Conservation (phyloP, 2,797 vertebrate genomes). For the Sphenodon punctatus region DNA sequence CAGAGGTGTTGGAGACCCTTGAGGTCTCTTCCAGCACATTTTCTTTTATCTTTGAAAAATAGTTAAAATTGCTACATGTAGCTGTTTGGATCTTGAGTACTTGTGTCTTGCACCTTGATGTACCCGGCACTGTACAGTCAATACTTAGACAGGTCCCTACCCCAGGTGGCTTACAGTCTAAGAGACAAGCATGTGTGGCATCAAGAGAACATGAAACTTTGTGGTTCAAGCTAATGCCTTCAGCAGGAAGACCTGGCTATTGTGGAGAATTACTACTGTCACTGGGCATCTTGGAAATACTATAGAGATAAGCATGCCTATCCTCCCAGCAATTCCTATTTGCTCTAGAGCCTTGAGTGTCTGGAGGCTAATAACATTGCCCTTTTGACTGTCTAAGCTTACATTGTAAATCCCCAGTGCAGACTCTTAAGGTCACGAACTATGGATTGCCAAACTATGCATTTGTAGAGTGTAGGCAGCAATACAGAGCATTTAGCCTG, state of each 20-base stretch:
- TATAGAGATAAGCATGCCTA: neutral
- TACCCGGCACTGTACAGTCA: too few species aligned
- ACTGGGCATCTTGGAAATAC: neutral
- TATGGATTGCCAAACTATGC: neutral
- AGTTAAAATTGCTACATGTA: neutral
- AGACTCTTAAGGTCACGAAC: neutral
- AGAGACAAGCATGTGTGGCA: too few species aligned
- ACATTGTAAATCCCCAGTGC: neutral
- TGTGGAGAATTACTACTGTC: neutral
- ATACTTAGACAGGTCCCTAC: too few species aligned
- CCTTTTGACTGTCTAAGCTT: neutral
- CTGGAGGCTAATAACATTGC: neutral
- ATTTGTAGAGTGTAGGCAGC: neutral
- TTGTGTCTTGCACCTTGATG: neutral
- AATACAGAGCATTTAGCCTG: neutral
- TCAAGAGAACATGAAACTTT: too few species aligned
- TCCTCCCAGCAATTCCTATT: neutral
- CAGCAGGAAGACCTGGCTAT: neutral
- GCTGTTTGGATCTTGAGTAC: neutral
- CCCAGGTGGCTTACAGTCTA: too few species aligned
- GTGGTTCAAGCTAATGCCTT: neutral
- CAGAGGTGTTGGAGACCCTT: too few species aligned
- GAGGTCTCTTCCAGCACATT: too few species aligned
- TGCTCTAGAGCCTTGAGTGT: neutral
- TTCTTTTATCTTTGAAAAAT: neutral